Percentiles rank a stretch among this genome's conserved stretches.
These are phyloP conservation scores for Corvus hawaiiensis DNA, from an alignment of 2,113 vertebrate genomes.

Conservation along the genomic window DNA sequence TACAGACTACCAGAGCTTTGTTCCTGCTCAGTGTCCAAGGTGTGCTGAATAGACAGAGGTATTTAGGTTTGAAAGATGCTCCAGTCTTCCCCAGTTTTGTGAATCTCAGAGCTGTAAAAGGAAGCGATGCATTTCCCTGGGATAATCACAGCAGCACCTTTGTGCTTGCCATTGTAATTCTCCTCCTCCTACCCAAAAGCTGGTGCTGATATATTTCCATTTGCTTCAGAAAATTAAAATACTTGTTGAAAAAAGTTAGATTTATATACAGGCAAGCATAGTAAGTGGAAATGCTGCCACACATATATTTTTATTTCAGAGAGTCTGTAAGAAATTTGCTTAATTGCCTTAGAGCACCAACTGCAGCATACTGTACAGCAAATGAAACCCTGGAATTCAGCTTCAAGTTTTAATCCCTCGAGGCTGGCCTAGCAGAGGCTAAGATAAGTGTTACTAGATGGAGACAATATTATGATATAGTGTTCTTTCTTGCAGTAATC, in stretches of 20 bases:
- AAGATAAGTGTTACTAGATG: constrained; percentile 5
- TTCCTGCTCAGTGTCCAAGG: background rate
- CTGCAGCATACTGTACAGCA: background rate
- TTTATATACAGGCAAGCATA: background rate
- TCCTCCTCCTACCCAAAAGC: background rate
- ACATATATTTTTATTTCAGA: background rate
- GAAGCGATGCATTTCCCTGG: background rate
- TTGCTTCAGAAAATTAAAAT: background rate
- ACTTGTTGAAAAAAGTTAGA: background rate
- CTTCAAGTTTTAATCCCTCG: background rate
- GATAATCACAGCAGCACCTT: background rate
- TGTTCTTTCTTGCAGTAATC: constrained; percentile 7
- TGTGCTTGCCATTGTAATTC: background rate
- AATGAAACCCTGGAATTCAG: constrained; percentile 4
- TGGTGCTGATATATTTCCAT: background rate
- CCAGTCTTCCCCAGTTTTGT: background rate
- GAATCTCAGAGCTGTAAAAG: background rate
- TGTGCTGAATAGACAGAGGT: background rate
- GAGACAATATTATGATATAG: constrained; percentile 7
- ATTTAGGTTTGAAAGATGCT: background rate
- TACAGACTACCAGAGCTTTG: background rate
- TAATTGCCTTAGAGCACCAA: background rate
- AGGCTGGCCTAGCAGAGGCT: background rate
- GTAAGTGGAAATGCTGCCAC: background rate
- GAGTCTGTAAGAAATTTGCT: background rate